Evolutionary conservation across 1,140 invertebrate species (phyloP), one percentile per base, ranked within the genome.

Genomic region (Brachionus paranguensis): DNA sequence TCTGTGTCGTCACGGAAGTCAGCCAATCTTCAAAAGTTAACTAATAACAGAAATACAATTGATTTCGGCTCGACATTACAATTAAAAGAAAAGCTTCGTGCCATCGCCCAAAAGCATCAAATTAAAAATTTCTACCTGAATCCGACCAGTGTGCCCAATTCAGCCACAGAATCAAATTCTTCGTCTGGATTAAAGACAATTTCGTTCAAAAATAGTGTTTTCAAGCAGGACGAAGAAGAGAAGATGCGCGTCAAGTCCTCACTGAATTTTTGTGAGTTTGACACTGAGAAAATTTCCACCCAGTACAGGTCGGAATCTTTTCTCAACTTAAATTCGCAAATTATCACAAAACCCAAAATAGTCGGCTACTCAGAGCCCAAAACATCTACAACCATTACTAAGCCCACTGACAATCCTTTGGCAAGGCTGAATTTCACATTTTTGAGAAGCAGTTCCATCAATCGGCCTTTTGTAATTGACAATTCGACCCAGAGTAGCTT

Each of bases 121-220:
- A 76, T 76, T 14, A 76, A 76, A 76, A 76, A 50, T 76, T 76
- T 76, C 27, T 76, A 76, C 14, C 27, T 50, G 2, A 76, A 76
- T 29, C 43, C 43, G 29, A 50, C 0, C 11, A 50, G 72, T 53
- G 17, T 47, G 20, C 43, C 72, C 1, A 50, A 33, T 76, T 76
- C 72, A 12, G 43, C 43, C 7, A 17, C 72, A 27, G 24, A 47
- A 50, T 50, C 72, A 14, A 14, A 45, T 27, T 50, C 33, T 20
- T 43, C 24, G 24, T 37, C 41, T 27, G 17, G 11, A 50, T 12
- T 50, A 3, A 76, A 76, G 27, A 76, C 72, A 11, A 27, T 76
- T 27, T 27, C 43, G 10, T 76, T 76, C 27, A 47, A 50, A 50
- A 76, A 76, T 29, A 50, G 72, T 76, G 24, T 76, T 11, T 76